phyloP scores from a whole-genome alignment of 2,888 invertebrate species.

The Agrotis segetum region DNA sequence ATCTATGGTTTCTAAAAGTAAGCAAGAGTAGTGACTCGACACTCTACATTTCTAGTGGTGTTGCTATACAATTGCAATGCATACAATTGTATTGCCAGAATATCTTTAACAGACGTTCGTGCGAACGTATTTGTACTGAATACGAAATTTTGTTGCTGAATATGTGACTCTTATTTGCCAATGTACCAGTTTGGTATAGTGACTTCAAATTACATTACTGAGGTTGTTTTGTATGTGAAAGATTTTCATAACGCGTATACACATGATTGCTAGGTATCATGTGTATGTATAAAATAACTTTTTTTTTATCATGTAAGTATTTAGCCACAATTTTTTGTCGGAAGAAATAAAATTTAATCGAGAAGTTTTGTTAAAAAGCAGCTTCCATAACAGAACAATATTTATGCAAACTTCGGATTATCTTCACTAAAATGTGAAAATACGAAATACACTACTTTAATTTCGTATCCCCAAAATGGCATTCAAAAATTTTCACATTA shows the following conservation, averaged over 20 bases:
- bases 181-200: constrained; percentile 18
- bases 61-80: neutral
- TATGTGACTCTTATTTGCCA: constrained; percentile 22
- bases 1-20: neutral
- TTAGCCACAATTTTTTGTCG: too few relatives aligned
- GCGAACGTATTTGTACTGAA: constrained; percentile 25
- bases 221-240: neutral
- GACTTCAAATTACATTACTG: constrained; percentile 7
- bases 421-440: neutral
- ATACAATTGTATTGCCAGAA: neutral
- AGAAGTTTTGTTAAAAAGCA: too few relatives aligned
- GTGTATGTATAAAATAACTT: too few relatives aligned
- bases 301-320: too few relatives aligned
- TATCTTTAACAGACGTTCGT: constrained; percentile 21
- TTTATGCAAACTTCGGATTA: neutral
- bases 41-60: too few relatives aligned
- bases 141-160: constrained; percentile 30
- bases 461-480: constrained; percentile 23
- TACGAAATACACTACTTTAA: neutral
- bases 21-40: too few relatives aligned
- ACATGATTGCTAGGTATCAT: too few relatives aligned
- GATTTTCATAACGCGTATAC: too few relatives aligned
- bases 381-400: neutral
- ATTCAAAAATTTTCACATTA: constrained; percentile 32
- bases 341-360: too few relatives aligned